These are phyloP conservation scores for Celastrina argiolus DNA, from an alignment of 2,888 invertebrate genomes.

Conservation along the genomic window DNA sequence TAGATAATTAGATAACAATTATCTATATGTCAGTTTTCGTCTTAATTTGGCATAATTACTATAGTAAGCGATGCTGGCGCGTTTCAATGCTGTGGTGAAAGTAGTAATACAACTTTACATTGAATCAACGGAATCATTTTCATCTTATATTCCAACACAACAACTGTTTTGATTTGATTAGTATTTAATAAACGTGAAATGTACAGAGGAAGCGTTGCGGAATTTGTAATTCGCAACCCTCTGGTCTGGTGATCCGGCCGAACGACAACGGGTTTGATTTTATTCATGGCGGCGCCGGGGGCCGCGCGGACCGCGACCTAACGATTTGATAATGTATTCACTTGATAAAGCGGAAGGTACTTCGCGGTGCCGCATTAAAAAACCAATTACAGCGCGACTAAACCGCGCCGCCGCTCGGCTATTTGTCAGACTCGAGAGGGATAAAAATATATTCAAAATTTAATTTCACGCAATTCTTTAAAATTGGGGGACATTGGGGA, in stretches of 20 bases:
- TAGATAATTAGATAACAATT: no score
- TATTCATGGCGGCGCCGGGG: conserved; percentile 63
- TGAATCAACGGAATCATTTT: neutral
- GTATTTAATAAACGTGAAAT: conserved; percentile 68
- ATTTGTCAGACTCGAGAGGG: conserved; percentile 75
- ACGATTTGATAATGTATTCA: conserved; percentile 79
- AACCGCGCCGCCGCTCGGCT: conserved; percentile 68
- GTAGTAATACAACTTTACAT: neutral
- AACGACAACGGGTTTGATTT: conserved; percentile 69
- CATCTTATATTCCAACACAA: conserved; percentile 38
- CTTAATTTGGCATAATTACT: no score
- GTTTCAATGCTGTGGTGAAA: no score
- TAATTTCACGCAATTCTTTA: conserved; percentile 76
- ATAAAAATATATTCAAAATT: conserved; percentile 75
- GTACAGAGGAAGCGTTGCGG: conserved; percentile 47
- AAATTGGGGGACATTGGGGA: conserved; percentile 63
- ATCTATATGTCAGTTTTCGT: no score
- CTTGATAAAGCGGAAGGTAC: conserved; percentile 77
- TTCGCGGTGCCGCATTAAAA: conserved; percentile 74
- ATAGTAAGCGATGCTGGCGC: no score
- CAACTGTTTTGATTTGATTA: conserved; percentile 59
- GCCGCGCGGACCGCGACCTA: conserved; percentile 60
- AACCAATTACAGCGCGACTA: conserved; percentile 77
- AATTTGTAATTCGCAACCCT: conserved; percentile 69
- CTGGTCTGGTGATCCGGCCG: conserved; percentile 38